Base-by-base conservation (phyloP, 2,888 invertebrate genomes). In the Phytoseiulus persimilis region DNA sequence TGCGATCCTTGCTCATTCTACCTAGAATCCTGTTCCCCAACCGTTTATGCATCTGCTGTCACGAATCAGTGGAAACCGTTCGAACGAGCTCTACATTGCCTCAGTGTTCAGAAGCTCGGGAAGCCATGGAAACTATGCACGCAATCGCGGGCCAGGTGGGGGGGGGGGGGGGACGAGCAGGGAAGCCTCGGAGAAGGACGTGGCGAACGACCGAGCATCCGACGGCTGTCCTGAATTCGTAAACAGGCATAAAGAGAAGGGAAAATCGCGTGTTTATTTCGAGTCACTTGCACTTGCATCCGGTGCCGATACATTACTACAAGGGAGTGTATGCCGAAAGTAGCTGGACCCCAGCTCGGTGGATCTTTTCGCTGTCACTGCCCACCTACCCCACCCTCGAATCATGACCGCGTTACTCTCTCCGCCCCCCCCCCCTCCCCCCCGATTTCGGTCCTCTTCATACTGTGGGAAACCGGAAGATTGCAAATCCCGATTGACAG, bases 301-400 rank as follows among this genome's bases (percentile, higher is more conserved):
- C 65, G 18, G 18, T 65, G 65, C 65, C 65, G 28, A 65, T 65
- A 65, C 65, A 65, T 1, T 65, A 28, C 65, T 65, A 28, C 65
- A 65, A 23, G 28, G 11, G 65, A 28, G 65, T 65, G 65, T 1
- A 65, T 65, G 28, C 65, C 5, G 23, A 65, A 18, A 14, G 28
- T 23, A 23, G 23, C 91, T 91, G 23, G 2, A 65, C 9, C 11
- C 18, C 65, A 23, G 2, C 14, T 2, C 5, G 65, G 18, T 65
- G 65, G 28, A 1, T 18, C 31, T 91, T 90, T 3, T 39, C 9
- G 9, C 39, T 39, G 39, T 39, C 39, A n/a, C n/a, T 9, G 3
- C 39, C 39, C 39, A 9, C 39, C 39, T 3, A 39, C 39, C 39
- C 39, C 39, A 39, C 39, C n/a, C n/a, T n/a, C n/a, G n/a, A n/a